phyloP scores from a whole-genome alignment of 2,113 vertebrate species.

The Zosterops lateralis region DNA sequence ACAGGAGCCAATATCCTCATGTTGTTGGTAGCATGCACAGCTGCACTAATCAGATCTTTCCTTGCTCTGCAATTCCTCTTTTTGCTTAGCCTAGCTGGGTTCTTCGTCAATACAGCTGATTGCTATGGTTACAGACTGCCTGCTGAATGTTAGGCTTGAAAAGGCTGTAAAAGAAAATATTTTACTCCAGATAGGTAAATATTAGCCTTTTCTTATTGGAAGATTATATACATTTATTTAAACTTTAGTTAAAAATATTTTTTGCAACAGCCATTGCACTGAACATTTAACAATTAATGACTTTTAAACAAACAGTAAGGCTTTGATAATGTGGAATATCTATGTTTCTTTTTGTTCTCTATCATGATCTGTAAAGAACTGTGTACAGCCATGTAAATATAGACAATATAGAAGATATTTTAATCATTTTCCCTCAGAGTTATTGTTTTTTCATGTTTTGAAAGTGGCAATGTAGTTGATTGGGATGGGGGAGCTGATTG shows the following conservation, averaged over 20 bases:
- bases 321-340: background rate
- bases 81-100: background rate
- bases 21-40: background rate
- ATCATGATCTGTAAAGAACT: background rate
- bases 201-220: background rate
- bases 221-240: background rate
- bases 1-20: background rate
- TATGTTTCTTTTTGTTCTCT: background rate
- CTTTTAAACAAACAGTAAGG: background rate
- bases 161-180: background rate
- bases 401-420: background rate
- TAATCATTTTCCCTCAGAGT: background rate
- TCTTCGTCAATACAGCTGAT: background rate
- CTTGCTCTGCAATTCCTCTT: background rate
- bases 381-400: background rate
- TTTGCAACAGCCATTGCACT: background rate
- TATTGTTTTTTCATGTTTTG: background rate
- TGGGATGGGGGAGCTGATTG: background rate
- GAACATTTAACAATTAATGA: background rate
- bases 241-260: background rate
- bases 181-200: background rate
- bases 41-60: background rate
- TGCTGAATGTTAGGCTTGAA: background rate
- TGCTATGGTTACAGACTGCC: conserved; percentile 13
- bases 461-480: background rate